These are phyloP conservation scores for Lagodon rhomboides DNA, from an alignment of 2,797 vertebrate species.

Conservation along the genomic window DNA sequence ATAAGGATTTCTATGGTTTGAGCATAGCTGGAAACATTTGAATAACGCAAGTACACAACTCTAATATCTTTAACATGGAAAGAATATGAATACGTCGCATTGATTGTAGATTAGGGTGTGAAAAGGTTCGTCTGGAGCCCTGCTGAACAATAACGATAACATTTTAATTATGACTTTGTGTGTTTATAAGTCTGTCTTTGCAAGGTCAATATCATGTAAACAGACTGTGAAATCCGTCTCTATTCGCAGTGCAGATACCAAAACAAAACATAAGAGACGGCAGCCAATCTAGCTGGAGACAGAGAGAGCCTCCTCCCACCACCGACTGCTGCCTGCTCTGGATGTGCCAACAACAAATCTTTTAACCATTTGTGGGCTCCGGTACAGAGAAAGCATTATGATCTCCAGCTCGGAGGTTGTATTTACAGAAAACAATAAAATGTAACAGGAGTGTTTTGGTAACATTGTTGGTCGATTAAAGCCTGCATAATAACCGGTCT, in stretches of 20 bases:
- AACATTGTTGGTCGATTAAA: constrained; percentile 21
- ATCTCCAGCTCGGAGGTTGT: constrained; percentile 11
- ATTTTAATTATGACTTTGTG: constrained; percentile 30
- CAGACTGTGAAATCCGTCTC: constrained; percentile 48
- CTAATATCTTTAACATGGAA: too few relatives aligned
- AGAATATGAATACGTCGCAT: too few relatives aligned
- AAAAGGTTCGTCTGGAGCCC: too few relatives aligned
- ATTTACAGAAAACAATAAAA: constrained; percentile 65
- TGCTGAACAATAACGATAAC: constrained; percentile 20
- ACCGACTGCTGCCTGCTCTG: constrained; percentile 57
- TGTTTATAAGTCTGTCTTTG: constrained; percentile 35
- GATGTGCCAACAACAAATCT: constrained; percentile 66
- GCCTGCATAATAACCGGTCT: constrained; percentile 16
- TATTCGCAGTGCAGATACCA: constrained; percentile 53
- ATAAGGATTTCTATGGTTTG: too few relatives aligned
- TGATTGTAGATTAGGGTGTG: too few relatives aligned
- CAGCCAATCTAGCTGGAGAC: constrained; percentile 72
- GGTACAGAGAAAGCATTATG: constrained; percentile 12
- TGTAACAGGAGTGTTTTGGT: constrained; percentile 55
- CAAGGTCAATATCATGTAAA: constrained; percentile 51
- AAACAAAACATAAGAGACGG: constrained; percentile 67
- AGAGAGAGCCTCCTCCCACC: constrained; percentile 67
- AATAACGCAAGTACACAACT: too few relatives aligned
- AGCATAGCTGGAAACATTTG: too few relatives aligned
- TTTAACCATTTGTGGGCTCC: constrained; percentile 67